Evolutionary conservation across 1,140 invertebrate species (phyloP).

Genomic region (Pseudomyrmex gracilis): DNA sequence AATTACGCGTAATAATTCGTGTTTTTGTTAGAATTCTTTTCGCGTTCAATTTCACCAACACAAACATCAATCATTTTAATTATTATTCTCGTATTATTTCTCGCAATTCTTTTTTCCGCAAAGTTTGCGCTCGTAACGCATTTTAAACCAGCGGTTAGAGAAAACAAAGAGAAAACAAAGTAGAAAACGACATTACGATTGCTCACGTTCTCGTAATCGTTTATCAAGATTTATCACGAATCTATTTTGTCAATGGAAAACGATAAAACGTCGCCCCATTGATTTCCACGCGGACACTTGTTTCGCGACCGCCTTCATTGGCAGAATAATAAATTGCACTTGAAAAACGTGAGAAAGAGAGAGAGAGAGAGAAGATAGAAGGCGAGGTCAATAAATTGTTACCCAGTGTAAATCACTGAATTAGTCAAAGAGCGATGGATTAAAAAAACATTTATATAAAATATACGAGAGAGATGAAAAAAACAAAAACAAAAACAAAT

Average conservation of each 20-base stretch:
- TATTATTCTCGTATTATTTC: background rate
- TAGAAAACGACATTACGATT: background rate
- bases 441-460: background rate
- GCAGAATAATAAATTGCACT: constrained; percentile 68
- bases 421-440: constrained; percentile 15
- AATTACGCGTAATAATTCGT: too few relatives aligned
- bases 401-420: constrained; percentile 60
- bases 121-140: background rate
- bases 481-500: too few relatives aligned
- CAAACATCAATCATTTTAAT: background rate
- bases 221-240: background rate
- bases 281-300: constrained; percentile 3
- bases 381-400: constrained; percentile 50
- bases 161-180: background rate
- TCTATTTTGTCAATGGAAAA: background rate
- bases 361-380: background rate
- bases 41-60: background rate
- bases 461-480: background rate
- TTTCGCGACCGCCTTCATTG: constrained; percentile 9
- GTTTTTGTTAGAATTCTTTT: background rate
- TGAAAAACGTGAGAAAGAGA: background rate
- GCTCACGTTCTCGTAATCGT: background rate
- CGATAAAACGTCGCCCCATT: constrained; percentile 14
- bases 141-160: background rate
- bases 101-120: too few relatives aligned